Percentiles rank a stretch among this genome's conserved stretches.
Evolutionary conservation across 2,113 vertebrate species (phyloP).

Genomic region (Bubo blakistoni): DNA sequence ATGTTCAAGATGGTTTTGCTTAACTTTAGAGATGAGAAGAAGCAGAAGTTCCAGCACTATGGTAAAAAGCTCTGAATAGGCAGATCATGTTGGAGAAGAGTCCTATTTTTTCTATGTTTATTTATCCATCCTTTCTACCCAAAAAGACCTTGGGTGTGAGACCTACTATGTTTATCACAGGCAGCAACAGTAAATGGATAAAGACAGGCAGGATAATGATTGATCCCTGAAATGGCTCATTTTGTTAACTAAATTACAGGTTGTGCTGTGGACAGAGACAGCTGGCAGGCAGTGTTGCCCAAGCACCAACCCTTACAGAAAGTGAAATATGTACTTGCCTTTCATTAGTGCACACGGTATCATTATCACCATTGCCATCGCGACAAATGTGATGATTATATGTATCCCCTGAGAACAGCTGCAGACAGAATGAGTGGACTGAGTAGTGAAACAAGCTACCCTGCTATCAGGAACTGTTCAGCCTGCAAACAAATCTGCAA

Average conservation of each 20-base stretch:
- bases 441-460: not conserved
- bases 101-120: not conserved
- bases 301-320: slow-evolving; percentile 8
- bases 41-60: not conserved
- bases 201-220: slow-evolving; percentile 42
- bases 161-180: slow-evolving; percentile 13
- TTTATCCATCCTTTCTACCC: not conserved
- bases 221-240: slow-evolving; percentile 64
- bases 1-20: not conserved
- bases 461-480: not conserved
- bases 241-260: slow-evolving; percentile 77
- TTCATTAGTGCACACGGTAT: slow-evolving; percentile 43
- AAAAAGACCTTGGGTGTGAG: not conserved
- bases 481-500: not conserved
- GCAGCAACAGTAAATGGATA: slow-evolving; percentile 29
- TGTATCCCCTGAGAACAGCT: slow-evolving; percentile 13
- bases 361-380: slow-evolving; percentile 36
- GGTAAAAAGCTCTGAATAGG: not conserved
- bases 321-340: slow-evolving; percentile 51
- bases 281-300: slow-evolving; percentile 38
- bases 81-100: not conserved
- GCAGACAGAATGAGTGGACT: slow-evolving; percentile 41
- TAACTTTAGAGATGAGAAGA: not conserved
- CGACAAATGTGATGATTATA: slow-evolving; percentile 58
- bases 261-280: slow-evolving; percentile 53